These are phyloP conservation scores for Poecilus cupreus DNA, from an alignment of 2,888 invertebrate genomes.

Conservation along the genomic window DNA sequence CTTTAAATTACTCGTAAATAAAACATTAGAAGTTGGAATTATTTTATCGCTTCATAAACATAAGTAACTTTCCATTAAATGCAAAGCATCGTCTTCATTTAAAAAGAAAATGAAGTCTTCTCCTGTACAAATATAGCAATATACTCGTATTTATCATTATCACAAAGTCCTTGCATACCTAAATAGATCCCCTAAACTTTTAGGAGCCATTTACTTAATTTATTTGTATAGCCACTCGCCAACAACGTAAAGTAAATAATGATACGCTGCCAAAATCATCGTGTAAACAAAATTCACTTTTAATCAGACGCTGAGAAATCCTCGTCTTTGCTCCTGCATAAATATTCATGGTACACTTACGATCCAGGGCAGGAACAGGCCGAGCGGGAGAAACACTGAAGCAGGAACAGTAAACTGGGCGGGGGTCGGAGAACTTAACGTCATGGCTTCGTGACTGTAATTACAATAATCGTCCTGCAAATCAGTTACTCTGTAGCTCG, in stretches of 20 bases:
- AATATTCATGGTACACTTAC: slow-evolving; percentile 49
- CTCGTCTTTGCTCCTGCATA: slow-evolving; percentile 31
- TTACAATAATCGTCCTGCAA: slow-evolving; percentile 56
- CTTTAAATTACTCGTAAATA: too few species aligned
- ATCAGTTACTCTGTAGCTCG: slow-evolving; percentile 52
- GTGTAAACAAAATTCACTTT: slow-evolving; percentile 54
- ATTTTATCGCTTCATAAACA: too few species aligned
- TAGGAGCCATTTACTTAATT: slow-evolving; percentile 4
- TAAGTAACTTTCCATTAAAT: too few species aligned
- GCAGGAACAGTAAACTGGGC: neutral
- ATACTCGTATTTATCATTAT: too few species aligned
- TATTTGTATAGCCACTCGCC: neutral
- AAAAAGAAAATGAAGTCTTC: neutral
- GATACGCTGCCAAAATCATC: slow-evolving; percentile 13
- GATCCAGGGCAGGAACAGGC: neutral
- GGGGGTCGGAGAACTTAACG: slow-evolving; percentile 10
- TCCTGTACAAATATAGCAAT: neutral
- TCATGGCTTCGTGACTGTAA: slow-evolving; percentile 56
- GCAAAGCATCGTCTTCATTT: too few species aligned
- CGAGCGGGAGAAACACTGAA: neutral
- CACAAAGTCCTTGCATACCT: neutral
- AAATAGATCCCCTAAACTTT: neutral
- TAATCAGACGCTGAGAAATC: slow-evolving; percentile 46
- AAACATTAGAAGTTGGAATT: too few species aligned
- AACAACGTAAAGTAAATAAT: slow-evolving; percentile 12